These are phyloP conservation scores for Drosophila nikananu DNA, from an alignment of 1,140 invertebrate genomes.

Conservation along the genomic window DNA sequence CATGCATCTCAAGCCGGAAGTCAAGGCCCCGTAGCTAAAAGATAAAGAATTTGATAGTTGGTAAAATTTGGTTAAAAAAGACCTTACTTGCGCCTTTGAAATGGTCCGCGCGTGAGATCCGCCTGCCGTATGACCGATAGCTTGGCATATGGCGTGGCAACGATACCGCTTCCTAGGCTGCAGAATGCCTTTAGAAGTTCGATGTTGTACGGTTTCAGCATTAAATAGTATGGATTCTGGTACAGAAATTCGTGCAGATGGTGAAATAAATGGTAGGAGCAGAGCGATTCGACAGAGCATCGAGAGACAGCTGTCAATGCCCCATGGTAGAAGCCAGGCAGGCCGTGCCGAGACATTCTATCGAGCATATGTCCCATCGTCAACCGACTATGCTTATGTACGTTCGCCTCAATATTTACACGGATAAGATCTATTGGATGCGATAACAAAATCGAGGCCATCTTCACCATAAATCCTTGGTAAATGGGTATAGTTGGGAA, in stretches of 20 bases:
- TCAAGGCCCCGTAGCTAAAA: conserved; percentile 21
- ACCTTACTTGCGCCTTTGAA: conserved; percentile 37
- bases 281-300: conserved; percentile 5
- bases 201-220: conserved; percentile 6
- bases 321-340: conserved; percentile 34
- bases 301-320: not conserved
- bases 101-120: conserved; percentile 24
- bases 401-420: conserved; percentile 42
- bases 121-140: conserved; percentile 32
- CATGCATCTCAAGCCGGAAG: conserved; percentile 22
- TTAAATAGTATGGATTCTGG: not conserved
- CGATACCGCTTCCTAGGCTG: conserved; percentile 21
- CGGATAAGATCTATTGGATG: conserved; percentile 47
- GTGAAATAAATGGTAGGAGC: conserved; percentile 7
- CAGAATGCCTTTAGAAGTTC: not conserved
- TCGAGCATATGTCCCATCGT: not conserved
- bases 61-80: not conserved
- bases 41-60: not conserved
- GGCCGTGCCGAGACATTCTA: conserved; percentile 12
- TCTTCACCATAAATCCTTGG: conserved; percentile 4
- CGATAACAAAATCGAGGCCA: conserved; percentile 19
- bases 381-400: not conserved
- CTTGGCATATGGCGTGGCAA: conserved; percentile 43
- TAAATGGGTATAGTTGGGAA: conserved; percentile 13
- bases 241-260: not conserved